A percentile compares a stretch with the other conserved stretches of the same genome.
Evolutionary conservation across 1,140 invertebrate genomes (phyloP).

Genomic region (Sinonovacula constricta): DNA sequence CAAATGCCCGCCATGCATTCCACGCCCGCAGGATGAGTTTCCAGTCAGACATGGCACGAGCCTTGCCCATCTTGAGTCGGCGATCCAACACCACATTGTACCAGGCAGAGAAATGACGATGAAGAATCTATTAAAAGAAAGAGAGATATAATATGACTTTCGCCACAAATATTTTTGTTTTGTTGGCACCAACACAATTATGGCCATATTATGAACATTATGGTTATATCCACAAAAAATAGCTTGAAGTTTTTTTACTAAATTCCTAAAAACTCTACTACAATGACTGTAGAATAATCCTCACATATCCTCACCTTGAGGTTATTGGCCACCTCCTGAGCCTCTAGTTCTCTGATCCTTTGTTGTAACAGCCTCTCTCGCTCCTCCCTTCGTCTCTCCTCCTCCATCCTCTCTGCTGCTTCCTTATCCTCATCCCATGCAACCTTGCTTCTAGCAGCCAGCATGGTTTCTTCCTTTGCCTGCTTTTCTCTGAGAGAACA

Average conservation of each 20-base stretch:
- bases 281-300: too few relatives aligned
- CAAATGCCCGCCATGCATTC: constrained; percentile 72
- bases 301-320: too few relatives aligned
- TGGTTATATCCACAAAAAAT: too few relatives aligned
- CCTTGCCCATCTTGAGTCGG: constrained; percentile 73
- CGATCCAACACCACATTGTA: constrained; percentile 73
- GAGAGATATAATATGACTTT: too few relatives aligned
- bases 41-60: constrained; percentile 76
- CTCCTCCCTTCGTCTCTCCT: constrained; percentile 56
- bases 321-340: constrained; percentile 56
- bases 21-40: constrained; percentile 71
- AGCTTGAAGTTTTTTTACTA: too few relatives aligned
- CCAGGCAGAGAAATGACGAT: constrained; percentile 76
- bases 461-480: constrained; percentile 57
- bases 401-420: constrained; percentile 39
- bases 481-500: constrained; percentile 53
- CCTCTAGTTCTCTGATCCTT: constrained; percentile 57
- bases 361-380: constrained; percentile 48
- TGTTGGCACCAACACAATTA: too few relatives aligned
- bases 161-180: too few relatives aligned
- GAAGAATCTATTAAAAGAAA: constrained; percentile 67
- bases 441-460: constrained; percentile 59
- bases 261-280: too few relatives aligned
- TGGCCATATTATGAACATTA: too few relatives aligned
- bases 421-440: constrained; percentile 56